Evolutionary conservation across 2,888 invertebrate genomes (phyloP), one percentile per base, ranked within the genome.

Genomic region (Aporophyla nigra): DNA sequence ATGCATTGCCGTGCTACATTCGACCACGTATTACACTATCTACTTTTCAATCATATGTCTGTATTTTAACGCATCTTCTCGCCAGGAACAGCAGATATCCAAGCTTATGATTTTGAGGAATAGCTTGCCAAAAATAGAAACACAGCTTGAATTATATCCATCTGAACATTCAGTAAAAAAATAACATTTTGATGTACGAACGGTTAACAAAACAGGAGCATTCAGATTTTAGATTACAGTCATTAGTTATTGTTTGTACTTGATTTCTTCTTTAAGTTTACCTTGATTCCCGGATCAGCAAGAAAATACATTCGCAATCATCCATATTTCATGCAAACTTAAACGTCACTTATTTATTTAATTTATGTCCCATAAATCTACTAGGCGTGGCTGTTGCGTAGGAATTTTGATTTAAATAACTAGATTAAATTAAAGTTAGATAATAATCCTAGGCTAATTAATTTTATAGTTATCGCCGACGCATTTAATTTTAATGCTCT

Each of bases 1-100:
- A 93, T 93, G 93, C 94, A 95, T 93, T 88, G 92, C 86, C 91
- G 94, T 94, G 91, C 94, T 88, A 95, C 93, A 94, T 95, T 90
- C 87, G 81, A 87, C 85, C 83, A 88, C 70, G 84, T 86, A 84
- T 77, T 74, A 80, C 80, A 76, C 74, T 88, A 87, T 86, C 86
- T 81, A 80, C 84, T 87, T 83, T 77, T 83, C 82, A 86, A 88
- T 84, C 84, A 84, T 86, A 61, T 78, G 66, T 84, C 76, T 77
- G n/a, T 76, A 67, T 67, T 80, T 84, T 70, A 83, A 80, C 65
- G 27, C 59, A 69, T 74, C 67, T 74, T 67, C 59, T 62, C 27
- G 46, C 58, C 59, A 66, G 56, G 46, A 74, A 53, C 51, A 40
- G 46, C 9, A 51, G 56, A n/a, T 46, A 24, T 51, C 7, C 5